Conservation (phyloP, 2,888 invertebrate genomes). For the Rhogogaster chlorosoma region DNA sequence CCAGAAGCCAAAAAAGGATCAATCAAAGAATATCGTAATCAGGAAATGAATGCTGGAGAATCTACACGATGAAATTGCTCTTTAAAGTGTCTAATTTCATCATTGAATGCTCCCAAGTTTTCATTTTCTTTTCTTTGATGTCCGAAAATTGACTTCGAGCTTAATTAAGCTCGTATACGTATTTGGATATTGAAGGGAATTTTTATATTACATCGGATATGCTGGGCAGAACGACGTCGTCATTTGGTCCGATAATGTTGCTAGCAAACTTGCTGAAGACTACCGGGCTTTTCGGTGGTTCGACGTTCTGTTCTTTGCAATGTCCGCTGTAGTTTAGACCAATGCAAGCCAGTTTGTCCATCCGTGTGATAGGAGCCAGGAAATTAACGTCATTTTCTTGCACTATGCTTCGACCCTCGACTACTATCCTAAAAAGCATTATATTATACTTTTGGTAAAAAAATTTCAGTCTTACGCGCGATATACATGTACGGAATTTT, state of each 20-base stretch:
- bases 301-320: constrained; percentile 89
- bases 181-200: background rate
- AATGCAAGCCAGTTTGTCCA: constrained; percentile 92
- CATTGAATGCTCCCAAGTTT: background rate
- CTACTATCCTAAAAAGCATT: constrained; percentile 78
- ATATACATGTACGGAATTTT: background rate
- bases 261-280: constrained; percentile 94
- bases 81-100: background rate
- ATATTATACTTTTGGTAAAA: constrained; percentile 50
- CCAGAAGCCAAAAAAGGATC: background rate
- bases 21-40: background rate
- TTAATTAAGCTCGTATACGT: background rate
- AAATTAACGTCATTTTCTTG: constrained; percentile 81
- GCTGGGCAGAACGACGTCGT: constrained; percentile 83
- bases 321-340: constrained; percentile 93
- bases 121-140: background rate
- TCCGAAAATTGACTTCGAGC: background rate
- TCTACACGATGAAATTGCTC: background rate
- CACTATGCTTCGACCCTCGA: constrained; percentile 79
- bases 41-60: background rate
- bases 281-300: constrained; percentile 88
- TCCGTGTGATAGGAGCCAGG: constrained; percentile 87
- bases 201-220: constrained; percentile 80
- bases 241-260: constrained; percentile 86
- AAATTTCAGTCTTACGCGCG: background rate